Evolutionary conservation across 2,797 vertebrate genomes (phyloP).

Genomic region (Hydrocynus forskahlii): DNA sequence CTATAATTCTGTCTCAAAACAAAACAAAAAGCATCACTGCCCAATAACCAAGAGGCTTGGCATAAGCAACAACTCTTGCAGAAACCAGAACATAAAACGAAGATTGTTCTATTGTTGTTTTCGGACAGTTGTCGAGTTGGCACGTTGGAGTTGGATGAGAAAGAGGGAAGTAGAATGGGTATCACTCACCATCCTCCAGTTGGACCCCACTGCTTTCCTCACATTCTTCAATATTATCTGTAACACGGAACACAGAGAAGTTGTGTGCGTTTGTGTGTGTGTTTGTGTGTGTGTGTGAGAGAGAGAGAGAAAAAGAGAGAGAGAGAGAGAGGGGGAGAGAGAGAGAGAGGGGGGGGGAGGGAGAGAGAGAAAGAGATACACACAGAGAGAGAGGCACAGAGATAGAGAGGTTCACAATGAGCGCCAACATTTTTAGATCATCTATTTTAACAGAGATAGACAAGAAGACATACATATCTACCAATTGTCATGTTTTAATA

Average conservation of each 20-base stretch:
- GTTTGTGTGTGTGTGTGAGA: too few species aligned
- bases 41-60: conserved; percentile 19
- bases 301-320: conserved; percentile 54
- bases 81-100: conserved; percentile 13
- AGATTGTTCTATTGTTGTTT: conserved; percentile 44
- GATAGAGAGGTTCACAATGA: too few species aligned
- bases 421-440: too few species aligned
- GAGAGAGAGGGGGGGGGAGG: too few species aligned
- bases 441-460: too few species aligned
- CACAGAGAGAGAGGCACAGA: too few species aligned
- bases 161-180: conserved; percentile 59
- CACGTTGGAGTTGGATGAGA: conserved; percentile 25
- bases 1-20: conserved; percentile 31
- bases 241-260: conserved; percentile 9
- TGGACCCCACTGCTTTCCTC: conserved; percentile 71
- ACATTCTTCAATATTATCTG: conserved; percentile 71
- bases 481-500: too few species aligned
- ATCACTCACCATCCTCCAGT: conserved; percentile 79
- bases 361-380: too few species aligned
- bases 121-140: conserved; percentile 43
- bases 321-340: too few species aligned
- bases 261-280: too few species aligned
- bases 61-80: conserved; percentile 16
- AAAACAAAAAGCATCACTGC: background rate
- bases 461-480: too few species aligned